Percentiles rank a stretch among this genome's conserved stretches.
Conservation (phyloP, 2,888 invertebrate species). For the Pyrrhosoma nymphula region DNA sequence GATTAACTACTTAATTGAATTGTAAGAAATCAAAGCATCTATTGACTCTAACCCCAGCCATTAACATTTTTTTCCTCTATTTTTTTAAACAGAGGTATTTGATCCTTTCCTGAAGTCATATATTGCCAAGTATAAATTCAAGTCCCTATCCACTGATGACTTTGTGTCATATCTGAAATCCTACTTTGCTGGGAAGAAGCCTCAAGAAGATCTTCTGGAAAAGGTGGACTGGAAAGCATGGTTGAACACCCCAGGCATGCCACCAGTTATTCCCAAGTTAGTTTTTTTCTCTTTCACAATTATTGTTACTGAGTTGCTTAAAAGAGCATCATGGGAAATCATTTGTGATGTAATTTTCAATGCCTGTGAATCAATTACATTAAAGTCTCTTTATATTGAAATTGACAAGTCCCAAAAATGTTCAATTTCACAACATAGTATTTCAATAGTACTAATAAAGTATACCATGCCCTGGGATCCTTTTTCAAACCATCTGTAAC, state of each 20-base stretch:
- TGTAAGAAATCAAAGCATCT: too few relatives aligned
- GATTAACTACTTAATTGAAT: too few relatives aligned
- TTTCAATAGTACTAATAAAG: too few relatives aligned
- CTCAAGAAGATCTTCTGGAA: constrained; percentile 78
- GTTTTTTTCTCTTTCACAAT: constrained; percentile 72
- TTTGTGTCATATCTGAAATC: constrained; percentile 87
- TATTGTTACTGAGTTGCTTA: background rate
- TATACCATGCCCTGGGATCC: too few relatives aligned
- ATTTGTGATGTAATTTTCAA: background rate
- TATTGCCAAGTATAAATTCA: constrained; percentile 87
- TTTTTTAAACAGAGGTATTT: constrained; percentile 80
- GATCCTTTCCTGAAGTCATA: constrained; percentile 92
- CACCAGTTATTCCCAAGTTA: constrained; percentile 90
- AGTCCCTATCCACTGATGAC: constrained; percentile 90
- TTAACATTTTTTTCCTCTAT: constrained; percentile 26
- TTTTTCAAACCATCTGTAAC: too few relatives aligned
- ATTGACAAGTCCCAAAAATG: too few relatives aligned
- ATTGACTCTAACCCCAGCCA: background rate
- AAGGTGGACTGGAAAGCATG: constrained; percentile 91
- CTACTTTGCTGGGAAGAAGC: constrained; percentile 83
- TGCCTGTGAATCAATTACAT: too few relatives aligned
- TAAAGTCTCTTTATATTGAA: too few relatives aligned
- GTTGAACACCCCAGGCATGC: constrained; percentile 92
- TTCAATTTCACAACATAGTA: too few relatives aligned
- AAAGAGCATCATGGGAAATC: background rate